Percentiles rank a stretch among this genome's conserved stretches.
Conservation (phyloP, 2,888 invertebrate genomes). For the Mycalesis mineus region DNA sequence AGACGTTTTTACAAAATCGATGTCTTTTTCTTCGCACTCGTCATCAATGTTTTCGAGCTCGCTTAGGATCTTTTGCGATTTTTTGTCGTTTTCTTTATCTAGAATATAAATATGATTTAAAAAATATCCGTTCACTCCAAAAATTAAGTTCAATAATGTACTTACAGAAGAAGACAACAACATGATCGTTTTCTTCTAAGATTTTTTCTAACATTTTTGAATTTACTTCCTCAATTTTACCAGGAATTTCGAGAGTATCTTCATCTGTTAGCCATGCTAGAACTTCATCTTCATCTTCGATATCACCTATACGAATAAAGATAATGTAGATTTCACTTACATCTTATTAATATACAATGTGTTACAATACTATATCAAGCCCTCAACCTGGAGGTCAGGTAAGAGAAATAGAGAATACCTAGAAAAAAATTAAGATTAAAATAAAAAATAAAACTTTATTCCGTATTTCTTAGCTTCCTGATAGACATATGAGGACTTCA, state of each 20-base stretch:
- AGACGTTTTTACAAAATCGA: constrained; percentile 94
- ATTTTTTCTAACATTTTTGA: constrained; percentile 93
- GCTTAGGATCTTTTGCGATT: constrained; percentile 90
- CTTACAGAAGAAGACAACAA: constrained; percentile 96
- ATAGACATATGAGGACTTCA: too few species aligned
- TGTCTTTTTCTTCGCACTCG: constrained; percentile 93
- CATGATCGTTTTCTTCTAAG: constrained; percentile 89
- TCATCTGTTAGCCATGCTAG: constrained; percentile 94
- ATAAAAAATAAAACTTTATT: too few species aligned
- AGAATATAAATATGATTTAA: neutral
- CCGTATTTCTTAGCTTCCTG: too few species aligned
- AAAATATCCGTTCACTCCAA: too few species aligned
- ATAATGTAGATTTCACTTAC: neutral
- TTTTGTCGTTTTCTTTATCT: constrained; percentile 94
- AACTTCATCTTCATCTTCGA: constrained; percentile 94
- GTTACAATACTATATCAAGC: too few species aligned
- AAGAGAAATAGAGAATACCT: too few species aligned
- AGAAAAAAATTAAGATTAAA: too few species aligned
- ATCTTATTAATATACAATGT: too few species aligned
- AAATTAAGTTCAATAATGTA: constrained; percentile 39
- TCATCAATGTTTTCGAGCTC: constrained; percentile 96
- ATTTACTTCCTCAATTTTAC: constrained; percentile 95
- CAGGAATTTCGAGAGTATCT: constrained; percentile 92
- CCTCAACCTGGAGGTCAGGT: too few species aligned
- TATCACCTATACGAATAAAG: constrained; percentile 79